Evolutionary conservation across 2,113 vertebrate genomes (phyloP).

Genomic region (Collichthys lucidus): DNA sequence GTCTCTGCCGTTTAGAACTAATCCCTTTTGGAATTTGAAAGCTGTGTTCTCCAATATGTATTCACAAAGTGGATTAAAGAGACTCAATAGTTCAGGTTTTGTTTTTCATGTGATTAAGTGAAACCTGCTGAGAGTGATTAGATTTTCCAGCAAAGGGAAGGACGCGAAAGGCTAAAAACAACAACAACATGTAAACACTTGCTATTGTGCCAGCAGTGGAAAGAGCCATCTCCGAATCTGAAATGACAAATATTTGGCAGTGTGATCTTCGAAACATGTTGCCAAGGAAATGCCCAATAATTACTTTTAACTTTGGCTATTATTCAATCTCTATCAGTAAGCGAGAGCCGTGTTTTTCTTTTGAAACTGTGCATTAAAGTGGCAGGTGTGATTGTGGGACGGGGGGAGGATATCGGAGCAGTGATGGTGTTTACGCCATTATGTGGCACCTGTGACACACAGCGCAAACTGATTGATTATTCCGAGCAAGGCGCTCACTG

Average conservation of each 20-base stretch:
- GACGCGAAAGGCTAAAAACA: constrained; percentile 46
- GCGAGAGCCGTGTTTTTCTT: constrained; percentile 27
- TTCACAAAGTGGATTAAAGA: constrained; percentile 80
- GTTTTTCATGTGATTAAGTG: constrained; percentile 74
- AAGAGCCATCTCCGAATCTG: constrained; percentile 8
- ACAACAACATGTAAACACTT: constrained; percentile 49
- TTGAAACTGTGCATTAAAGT: constrained; percentile 33
- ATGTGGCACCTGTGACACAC: constrained; percentile 50
- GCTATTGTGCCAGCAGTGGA: constrained; percentile 36
- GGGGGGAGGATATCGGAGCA: constrained; percentile 17
- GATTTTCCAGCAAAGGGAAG: constrained; percentile 61
- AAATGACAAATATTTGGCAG: constrained; percentile 50
- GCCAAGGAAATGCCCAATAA: constrained; percentile 47
- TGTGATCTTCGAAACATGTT: constrained; percentile 28
- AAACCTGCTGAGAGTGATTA: constrained; percentile 74
- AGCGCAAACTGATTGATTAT: constrained; percentile 75
- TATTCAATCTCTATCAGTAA: constrained; percentile 28
- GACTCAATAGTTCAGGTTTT: constrained; percentile 72
- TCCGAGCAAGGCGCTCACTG: constrained; percentile 61
- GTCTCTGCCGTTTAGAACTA: constrained; percentile 81
- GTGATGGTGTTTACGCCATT: constrained; percentile 37
- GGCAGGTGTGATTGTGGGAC: constrained; percentile 50
- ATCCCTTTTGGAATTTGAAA: constrained; percentile 81
- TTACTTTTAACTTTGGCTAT: constrained; percentile 27
- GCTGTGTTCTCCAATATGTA: constrained; percentile 78